phyloP scores from a whole-genome alignment of 2,888 invertebrate species.

The Cosmorhoe ocellata region DNA sequence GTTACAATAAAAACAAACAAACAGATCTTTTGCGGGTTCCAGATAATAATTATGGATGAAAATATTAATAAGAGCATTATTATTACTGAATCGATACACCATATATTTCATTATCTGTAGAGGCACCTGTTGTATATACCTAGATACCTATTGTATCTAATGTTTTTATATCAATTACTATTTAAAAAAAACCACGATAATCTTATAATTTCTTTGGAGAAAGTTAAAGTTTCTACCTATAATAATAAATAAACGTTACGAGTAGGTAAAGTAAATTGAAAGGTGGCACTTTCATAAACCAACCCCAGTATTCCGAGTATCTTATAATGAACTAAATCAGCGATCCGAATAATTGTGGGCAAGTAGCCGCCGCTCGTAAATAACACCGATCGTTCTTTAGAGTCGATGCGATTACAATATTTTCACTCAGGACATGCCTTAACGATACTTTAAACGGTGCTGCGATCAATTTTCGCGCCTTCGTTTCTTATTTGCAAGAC shows the following conservation, averaged over 20 bases:
- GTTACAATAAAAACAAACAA: constrained; percentile 3
- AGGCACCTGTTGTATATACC: no score
- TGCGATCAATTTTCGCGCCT: constrained; percentile 74
- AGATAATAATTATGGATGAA: no score
- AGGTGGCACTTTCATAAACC: constrained; percentile 38
- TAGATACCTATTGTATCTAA: no score
- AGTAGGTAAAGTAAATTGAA: constrained; percentile 26
- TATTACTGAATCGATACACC: no score
- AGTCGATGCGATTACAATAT: constrained; percentile 67
- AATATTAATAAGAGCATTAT: no score
- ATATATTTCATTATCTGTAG: no score
- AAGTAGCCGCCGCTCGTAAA: constrained; percentile 69
- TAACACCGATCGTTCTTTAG: constrained; percentile 46
- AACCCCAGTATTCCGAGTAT: constrained; percentile 49
- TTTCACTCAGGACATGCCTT: constrained; percentile 67
- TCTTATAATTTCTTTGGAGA: no score
- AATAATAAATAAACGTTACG: no score
- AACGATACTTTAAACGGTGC: constrained; percentile 78
- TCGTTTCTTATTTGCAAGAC: constrained; percentile 69
- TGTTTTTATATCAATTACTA: no score
- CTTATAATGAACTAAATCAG: constrained; percentile 53
- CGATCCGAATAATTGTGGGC: constrained; percentile 49
- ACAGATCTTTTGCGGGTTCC: neutral
- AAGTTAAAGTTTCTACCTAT: no score
- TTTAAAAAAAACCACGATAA: no score